These are phyloP conservation scores for Melanotaenia duboulayi DNA, from an alignment of 2,113 vertebrate genomes.

Conservation along the genomic window DNA sequence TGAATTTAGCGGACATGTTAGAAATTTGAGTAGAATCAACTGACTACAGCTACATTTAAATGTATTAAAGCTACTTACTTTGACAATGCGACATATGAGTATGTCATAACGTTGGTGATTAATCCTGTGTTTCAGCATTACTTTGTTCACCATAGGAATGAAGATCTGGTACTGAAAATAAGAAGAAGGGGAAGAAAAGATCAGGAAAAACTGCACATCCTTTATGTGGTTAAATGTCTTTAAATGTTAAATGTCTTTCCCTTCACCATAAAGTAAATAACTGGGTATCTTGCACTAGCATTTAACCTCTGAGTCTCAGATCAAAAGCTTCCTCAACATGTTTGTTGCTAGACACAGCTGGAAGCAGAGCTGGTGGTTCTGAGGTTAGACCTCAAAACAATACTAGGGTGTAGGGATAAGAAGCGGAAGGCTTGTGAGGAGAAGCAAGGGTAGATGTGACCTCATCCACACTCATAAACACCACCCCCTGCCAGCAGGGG, in stretches of 20 bases:
- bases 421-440: constrained; percentile 9
- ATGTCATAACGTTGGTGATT: constrained; percentile 97
- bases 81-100: constrained; percentile 97
- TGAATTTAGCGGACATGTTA: neutral
- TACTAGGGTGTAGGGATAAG: constrained; percentile 27
- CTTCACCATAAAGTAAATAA: constrained; percentile 49
- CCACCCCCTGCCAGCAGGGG: constrained; percentile 40
- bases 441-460: constrained; percentile 56
- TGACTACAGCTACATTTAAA: constrained; percentile 4
- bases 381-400: constrained; percentile 44
- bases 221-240: constrained; percentile 57
- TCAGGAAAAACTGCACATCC: constrained; percentile 41
- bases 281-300: constrained; percentile 42
- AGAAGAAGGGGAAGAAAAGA: constrained; percentile 25
- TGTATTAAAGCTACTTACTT: constrained; percentile 82
- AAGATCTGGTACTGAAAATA: constrained; percentile 96
- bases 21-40: neutral
- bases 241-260: too few relatives aligned
- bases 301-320: constrained; percentile 35
- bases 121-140: constrained; percentile 94
- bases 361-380: constrained; percentile 23
- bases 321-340: constrained; percentile 59
- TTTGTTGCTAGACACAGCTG: constrained; percentile 43
- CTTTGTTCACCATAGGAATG: constrained; percentile 99
- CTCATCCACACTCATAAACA: constrained; percentile 74